phyloP scores from a whole-genome alignment of 1,140 invertebrate genomes.

The Ruditapes philippinarum region DNA sequence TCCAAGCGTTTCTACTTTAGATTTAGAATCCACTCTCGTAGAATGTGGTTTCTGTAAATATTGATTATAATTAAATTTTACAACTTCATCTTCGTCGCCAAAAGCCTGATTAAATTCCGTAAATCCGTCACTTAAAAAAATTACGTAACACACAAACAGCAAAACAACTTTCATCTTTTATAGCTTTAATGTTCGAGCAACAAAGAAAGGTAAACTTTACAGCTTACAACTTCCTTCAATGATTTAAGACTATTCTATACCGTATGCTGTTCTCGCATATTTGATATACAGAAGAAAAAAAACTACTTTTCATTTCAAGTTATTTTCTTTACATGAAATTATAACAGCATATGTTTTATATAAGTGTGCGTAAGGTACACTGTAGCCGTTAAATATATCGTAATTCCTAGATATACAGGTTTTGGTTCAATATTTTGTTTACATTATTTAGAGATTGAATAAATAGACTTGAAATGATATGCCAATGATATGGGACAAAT shows the following conservation, averaged over 20 bases:
- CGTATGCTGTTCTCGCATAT: no score
- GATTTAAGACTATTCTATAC: no score
- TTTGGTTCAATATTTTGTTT: neutral
- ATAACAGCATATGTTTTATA: no score
- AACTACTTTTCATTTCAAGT: no score
- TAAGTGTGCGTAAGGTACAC: neutral
- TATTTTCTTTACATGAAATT: no score
- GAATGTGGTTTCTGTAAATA: conserved; percentile 51
- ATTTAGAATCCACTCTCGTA: conserved; percentile 49
- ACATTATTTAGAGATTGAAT: neutral
- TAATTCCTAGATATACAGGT: neutral
- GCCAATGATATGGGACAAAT: neutral
- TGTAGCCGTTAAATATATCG: neutral
- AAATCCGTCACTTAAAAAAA: neutral
- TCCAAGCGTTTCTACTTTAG: conserved; percentile 59
- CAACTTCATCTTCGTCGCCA: conserved; percentile 25
- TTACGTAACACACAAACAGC: neutral
- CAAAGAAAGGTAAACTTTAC: no score
- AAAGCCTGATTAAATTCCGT: neutral
- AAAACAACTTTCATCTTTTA: neutral
- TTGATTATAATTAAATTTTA: conserved; percentile 56
- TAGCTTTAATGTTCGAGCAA: neutral
- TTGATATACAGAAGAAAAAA: no score
- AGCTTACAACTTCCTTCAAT: no score
- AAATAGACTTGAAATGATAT: neutral